Evolutionary conservation across 37 sponge, comb jelly and placozoan genomes (phyloP).

Genomic region (Aplysina aerophoba): DNA sequence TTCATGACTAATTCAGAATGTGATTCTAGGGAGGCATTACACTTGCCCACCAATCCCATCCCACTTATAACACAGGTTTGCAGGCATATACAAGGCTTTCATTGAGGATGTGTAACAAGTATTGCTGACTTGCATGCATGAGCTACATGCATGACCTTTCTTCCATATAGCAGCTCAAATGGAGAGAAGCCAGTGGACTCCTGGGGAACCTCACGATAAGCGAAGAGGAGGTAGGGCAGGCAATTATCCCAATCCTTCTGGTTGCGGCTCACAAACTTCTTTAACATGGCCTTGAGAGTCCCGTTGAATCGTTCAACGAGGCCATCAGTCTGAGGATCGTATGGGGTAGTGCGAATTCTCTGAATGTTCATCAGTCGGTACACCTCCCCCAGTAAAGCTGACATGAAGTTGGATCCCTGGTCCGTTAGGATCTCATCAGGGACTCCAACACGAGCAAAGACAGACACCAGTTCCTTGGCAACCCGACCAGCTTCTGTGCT

Average conservation of each 20-base stretch:
- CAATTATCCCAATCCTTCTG: constrained; percentile 9
- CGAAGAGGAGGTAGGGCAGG: constrained; percentile 1
- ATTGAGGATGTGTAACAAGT: no score
- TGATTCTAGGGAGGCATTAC: no score
- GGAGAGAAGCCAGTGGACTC: constrained; percentile 16
- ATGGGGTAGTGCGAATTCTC: not conserved
- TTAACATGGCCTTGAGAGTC: constrained; percentile 33
- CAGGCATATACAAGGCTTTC: no score
- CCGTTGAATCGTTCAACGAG: constrained; percentile 17
- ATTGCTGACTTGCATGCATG: no score
- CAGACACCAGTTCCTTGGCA: not conserved
- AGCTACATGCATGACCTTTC: no score
- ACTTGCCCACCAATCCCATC: no score
- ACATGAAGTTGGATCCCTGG: constrained; percentile 6
- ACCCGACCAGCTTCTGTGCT: not conserved
- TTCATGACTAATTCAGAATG: no score
- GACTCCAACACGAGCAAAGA: not conserved
- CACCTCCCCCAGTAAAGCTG: not conserved
- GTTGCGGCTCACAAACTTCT: not conserved
- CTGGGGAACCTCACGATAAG: not conserved
- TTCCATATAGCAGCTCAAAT: constrained; percentile 18
- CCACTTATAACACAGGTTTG: no score
- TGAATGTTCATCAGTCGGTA: not conserved
- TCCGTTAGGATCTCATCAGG: not conserved
- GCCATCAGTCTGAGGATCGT: not conserved